phyloP scores from a whole-genome alignment of 2,797 vertebrate species.

The Hirundo rustica region DNA sequence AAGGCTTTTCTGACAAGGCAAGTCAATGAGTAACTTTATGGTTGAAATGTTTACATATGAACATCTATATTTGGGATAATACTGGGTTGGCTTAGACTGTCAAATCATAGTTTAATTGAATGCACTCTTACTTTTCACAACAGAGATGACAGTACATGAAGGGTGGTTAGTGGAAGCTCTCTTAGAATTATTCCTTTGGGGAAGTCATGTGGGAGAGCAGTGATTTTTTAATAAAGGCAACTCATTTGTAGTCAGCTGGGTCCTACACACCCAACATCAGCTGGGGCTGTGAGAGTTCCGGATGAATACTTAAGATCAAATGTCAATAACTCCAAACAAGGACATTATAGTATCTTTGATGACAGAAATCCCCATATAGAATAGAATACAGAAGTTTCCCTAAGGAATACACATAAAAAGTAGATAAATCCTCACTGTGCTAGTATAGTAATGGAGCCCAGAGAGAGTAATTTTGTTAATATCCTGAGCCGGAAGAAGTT shows the following conservation, averaged over 20 bases:
- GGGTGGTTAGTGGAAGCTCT: neutral
- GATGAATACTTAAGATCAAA: neutral
- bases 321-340: neutral
- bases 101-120: neutral
- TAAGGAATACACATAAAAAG: neutral
- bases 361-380: neutral
- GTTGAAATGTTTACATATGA: slow-evolving; percentile 49
- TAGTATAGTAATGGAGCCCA: neutral
- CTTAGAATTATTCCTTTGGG: neutral
- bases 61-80: neutral
- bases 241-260: neutral
- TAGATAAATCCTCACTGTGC: neutral
- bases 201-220: neutral
- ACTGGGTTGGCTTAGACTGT: neutral
- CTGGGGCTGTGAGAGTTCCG: neutral
- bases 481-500: neutral
- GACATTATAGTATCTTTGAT: neutral
- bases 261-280: neutral
- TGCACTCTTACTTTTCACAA: neutral
- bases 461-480: neutral
- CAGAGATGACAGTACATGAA: neutral
- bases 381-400: neutral
- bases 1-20: slow-evolving; percentile 38
- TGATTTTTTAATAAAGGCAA: neutral
- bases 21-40: slow-evolving; percentile 60